These are phyloP conservation scores for Myotis vivesi DNA, from an alignment of 2,797 vertebrate species.

Conservation along the genomic window DNA sequence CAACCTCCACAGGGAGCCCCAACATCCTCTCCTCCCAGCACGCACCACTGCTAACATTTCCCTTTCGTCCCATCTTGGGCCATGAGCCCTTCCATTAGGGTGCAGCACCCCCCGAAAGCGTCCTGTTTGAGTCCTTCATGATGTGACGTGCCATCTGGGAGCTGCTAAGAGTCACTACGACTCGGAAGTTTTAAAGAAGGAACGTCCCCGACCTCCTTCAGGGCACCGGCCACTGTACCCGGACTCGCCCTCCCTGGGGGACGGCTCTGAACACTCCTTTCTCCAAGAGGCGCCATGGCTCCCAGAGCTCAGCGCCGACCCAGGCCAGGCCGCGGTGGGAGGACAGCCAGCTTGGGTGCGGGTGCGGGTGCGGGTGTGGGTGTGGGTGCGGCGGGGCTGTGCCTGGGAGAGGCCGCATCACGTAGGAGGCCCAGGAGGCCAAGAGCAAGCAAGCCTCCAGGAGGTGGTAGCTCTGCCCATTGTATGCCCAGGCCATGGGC, in stretches of 20 bases:
- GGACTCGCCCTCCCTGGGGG: background rate
- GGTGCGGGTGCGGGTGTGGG: background rate
- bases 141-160: background rate
- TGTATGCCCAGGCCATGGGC: too few species aligned
- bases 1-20: background rate
- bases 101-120: background rate
- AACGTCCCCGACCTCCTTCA: slow-evolving; percentile 5
- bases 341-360: background rate
- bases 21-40: background rate
- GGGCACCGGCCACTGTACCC: background rate
- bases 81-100: background rate
- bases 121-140: background rate
- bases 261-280: background rate
- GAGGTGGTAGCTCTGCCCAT: background rate
- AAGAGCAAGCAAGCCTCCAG: background rate
- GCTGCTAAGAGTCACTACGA: slow-evolving; percentile 7
- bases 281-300: background rate
- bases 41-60: background rate
- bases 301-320: background rate
- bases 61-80: background rate
- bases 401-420: background rate
- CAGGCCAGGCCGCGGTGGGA: background rate
- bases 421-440: background rate
- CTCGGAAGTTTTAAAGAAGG: background rate
- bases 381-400: background rate